These are phyloP conservation scores for Nasalis larvatus DNA, from an alignment of 2,113 vertebrate genomes.

Conservation along the genomic window DNA sequence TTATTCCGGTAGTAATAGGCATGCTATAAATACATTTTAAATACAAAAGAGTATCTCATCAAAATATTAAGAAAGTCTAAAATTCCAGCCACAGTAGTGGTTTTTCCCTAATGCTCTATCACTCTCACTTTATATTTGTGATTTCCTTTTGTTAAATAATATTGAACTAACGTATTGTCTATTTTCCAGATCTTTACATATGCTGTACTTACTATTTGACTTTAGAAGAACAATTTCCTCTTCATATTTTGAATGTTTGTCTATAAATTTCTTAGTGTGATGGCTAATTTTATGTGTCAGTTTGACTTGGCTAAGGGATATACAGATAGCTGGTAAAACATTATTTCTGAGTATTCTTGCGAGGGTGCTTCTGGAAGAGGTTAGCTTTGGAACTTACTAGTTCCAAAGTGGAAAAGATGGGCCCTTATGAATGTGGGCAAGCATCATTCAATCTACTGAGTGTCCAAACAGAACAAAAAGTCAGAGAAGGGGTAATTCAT, in stretches of 20 bases:
- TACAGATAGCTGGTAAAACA: background rate
- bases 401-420: background rate
- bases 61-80: background rate
- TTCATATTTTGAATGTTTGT: background rate
- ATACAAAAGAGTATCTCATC: background rate
- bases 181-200: background rate
- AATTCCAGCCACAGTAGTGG: background rate
- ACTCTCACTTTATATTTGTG: background rate
- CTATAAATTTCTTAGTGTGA: background rate
- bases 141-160: background rate
- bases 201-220: background rate
- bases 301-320: background rate
- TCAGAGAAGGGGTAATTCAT: background rate
- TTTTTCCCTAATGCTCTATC: background rate
- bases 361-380: background rate
- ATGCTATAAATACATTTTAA: background rate
- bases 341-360: background rate
- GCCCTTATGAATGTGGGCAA: no score
- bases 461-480: background rate
- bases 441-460: no score
- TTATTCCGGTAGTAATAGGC: background rate
- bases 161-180: background rate
- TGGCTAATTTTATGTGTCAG: background rate
- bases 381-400: no score
- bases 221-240: background rate